Conservation (phyloP, 2,113 vertebrate genomes). For the Cryptotis parvus region DNA sequence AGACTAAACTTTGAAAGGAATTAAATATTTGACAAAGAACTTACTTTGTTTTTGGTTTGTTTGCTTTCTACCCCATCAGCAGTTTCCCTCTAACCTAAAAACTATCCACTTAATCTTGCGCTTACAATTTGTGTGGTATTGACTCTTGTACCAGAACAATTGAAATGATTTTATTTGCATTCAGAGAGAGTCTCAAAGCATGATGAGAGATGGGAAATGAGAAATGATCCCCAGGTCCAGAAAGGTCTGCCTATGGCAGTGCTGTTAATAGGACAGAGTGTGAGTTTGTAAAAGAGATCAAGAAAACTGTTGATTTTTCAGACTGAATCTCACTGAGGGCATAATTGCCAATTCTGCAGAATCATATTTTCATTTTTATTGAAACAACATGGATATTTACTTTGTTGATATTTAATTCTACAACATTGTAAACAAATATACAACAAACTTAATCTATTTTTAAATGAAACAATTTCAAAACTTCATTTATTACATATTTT, state of each 20-base stretch:
- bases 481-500: not conserved
- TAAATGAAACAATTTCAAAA: not conserved
- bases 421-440: not conserved
- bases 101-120: not conserved
- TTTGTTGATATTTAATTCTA: not conserved
- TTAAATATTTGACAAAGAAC: not conserved
- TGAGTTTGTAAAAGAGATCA: not conserved
- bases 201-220: not conserved
- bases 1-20: not conserved
- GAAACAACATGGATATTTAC: not conserved
- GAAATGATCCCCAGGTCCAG: not conserved
- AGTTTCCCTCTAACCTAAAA: not conserved
- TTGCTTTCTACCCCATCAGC: slow-evolving; percentile 19
- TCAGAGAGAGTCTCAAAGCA: not conserved
- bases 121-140: not conserved
- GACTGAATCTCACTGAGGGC: not conserved
- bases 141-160: not conserved
- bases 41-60: not conserved
- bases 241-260: not conserved
- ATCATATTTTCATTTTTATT: not conserved
- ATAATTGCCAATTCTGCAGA: not conserved
- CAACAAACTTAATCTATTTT: not conserved
- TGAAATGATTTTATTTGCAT: not conserved
- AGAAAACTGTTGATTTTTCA: not conserved
- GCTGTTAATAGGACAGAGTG: not conserved